Evolutionary conservation across 2,113 vertebrate genomes (phyloP), one percentile per base, ranked within the genome.

Genomic region (Benthochromis sp.): DNA sequence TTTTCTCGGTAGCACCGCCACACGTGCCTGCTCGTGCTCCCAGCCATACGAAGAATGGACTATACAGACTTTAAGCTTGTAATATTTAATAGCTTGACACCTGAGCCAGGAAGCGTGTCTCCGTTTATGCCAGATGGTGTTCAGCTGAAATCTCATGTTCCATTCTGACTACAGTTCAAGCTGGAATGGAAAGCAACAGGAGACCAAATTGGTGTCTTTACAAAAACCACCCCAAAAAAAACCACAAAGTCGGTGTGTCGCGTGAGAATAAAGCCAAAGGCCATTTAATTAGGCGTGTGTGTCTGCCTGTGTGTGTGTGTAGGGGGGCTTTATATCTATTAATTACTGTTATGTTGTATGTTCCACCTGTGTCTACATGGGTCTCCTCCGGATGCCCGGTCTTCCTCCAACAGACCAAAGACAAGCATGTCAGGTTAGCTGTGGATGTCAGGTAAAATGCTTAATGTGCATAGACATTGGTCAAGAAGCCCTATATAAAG

Each of bases 1-100:
- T 45, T 16, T 9, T 9, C 5, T 9, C 53, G 21, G 71, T 47
- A 38, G 2, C 4, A 14, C 80, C 13, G 24, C 19, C 43, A 59
- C 85, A 50, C 66, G 59, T 85, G 90, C 45, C 45, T 27, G 31
- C 55, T n/a, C 29, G 29, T 59, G 82, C 73, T 87, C 38, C 17
- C 24, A 14, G 4, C 21, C 89, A 89, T 76, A 92, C 4, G 36
- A 85, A 66, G 86, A 92, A 88, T 17, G 50, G 57, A 45, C 50
- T 83, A 59, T 5, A 50, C 54, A n/a, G 27, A 69, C 24, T 85
- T 55, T 52, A 57, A 53, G 86, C 81, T 63, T 92, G 84, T 91
- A 95, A 94, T 94, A 94, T 94, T 96, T 88, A 95, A 91, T 55
- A 92, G 95, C 93, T 94, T 96, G 95, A 88, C 84, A 96, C 81